These are phyloP conservation scores for Agrochola circellaris DNA, from an alignment of 2,888 invertebrate genomes.

Conservation along the genomic window DNA sequence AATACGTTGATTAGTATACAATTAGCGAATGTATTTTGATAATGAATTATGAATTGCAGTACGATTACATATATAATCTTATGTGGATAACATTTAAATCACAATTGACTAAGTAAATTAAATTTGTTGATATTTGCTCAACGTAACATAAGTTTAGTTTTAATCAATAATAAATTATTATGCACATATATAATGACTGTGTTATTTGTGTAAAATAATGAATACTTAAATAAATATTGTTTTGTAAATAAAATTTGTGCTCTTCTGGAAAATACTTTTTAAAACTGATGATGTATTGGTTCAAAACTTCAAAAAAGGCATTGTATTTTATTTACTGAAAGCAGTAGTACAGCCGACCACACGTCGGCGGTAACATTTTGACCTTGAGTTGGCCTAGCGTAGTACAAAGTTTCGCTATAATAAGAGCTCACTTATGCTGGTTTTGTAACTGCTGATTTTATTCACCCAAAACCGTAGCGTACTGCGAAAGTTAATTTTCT, in stretches of 20 bases:
- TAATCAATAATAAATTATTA: not conserved
- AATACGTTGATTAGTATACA: conserved; percentile 26
- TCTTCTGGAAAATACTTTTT: not conserved
- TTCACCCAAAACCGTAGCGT: not conserved
- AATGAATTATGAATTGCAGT: not conserved
- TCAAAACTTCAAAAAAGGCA: not conserved
- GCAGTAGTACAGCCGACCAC: not conserved
- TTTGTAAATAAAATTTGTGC: not conserved
- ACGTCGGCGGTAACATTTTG: not conserved
- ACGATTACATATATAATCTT: not conserved
- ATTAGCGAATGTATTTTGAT: not conserved
- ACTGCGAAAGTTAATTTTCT: not conserved
- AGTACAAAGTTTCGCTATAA: not conserved
- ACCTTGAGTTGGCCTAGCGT: not conserved
- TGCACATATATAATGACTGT: not conserved
- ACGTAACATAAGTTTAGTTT: not conserved
- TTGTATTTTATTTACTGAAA: not conserved
- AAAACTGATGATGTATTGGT: not conserved
- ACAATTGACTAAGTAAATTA: not conserved
- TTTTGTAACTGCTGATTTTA: not conserved
- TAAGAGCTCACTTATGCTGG: not conserved
- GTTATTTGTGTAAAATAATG: not conserved
- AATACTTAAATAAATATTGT: not conserved
- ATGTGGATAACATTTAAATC: not conserved
- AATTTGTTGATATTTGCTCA: not conserved